phyloP scores from a whole-genome alignment of 2,888 invertebrate genomes.

The Aquatica leii region DNA sequence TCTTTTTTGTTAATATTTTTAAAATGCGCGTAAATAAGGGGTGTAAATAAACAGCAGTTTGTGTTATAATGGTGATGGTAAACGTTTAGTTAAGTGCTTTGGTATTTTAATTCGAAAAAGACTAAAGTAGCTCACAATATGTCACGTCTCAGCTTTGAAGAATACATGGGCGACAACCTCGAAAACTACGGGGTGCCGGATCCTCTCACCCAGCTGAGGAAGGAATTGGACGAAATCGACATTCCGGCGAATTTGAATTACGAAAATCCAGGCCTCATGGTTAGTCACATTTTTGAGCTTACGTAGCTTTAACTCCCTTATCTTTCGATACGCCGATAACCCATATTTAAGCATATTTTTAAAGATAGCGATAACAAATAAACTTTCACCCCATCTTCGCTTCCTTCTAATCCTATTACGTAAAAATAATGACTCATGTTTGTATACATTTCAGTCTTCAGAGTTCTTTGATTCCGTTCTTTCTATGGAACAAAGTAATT shows the following conservation, averaged over 20 bases:
- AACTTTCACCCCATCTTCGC: too few species aligned
- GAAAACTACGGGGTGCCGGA: slow-evolving; percentile 31
- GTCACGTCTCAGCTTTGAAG: slow-evolving; percentile 41
- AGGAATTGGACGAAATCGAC: slow-evolving; percentile 55
- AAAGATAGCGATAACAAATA: background rate
- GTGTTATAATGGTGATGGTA: background rate
- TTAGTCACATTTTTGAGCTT: too few species aligned
- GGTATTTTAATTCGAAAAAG: background rate
- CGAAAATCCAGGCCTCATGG: slow-evolving; percentile 56
- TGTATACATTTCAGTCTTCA: slow-evolving; percentile 58
- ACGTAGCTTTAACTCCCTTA: too few species aligned
- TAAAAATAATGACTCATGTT: too few species aligned
- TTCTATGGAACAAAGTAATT: slow-evolving; percentile 68
- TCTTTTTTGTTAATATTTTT: slow-evolving; percentile 12
- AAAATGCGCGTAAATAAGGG: slow-evolving; percentile 12
- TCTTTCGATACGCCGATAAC: slow-evolving; percentile 6
- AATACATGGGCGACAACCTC: slow-evolving; percentile 38
- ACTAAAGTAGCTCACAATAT: slow-evolving; percentile 34
- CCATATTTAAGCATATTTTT: too few species aligned
- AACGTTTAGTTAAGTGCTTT: background rate
- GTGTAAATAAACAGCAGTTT: slow-evolving; percentile 2
- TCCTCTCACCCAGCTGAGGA: slow-evolving; percentile 49
- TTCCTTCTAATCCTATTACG: too few species aligned
- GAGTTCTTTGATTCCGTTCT: slow-evolving; percentile 76
- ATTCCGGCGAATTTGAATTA: slow-evolving; percentile 45